Base-by-base conservation (phyloP, 30 jellyfish, hydroid and myxozoan species). In the Aurelia sp. region DNA sequence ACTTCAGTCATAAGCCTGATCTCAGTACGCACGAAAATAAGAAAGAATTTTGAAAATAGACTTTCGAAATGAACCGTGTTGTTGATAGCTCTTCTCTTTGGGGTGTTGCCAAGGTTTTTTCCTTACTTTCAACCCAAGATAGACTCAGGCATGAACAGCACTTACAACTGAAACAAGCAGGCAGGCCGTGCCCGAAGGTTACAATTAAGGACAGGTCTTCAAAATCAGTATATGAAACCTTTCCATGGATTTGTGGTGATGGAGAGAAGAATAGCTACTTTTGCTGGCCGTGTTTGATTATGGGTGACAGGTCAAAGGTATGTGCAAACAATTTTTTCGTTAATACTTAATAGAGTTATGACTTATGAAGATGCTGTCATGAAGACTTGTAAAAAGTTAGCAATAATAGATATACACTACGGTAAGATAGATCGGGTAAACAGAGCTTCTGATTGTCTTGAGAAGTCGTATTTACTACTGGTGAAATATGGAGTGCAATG, bases 271-370 rank as follows among this genome's bases (percentile, higher is more conserved):
- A 52, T 20, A 82, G 67, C 52, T 67, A 50, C 31, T 82, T n/a
- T 52, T 82, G 92, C 78, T 82, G 92, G 92, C 88, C 92, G 18
- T 82, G 92, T 33, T 71, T 70, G 82, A 78, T 82, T 20, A 82
- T 82, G 86, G 92, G 92, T 44, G 78, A 82, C 68, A 35, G 15
- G 5, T 52, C 87, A 22, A 67, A 53, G 74, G 92, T 70, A 63
- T 57, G 19, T 57, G 2, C 19, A 13, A 19, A 57, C 22, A 57
- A 57, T 57, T 57, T 57, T 57, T 57, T 57, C 22, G 19, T 13
- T 16, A 57, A 8, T n/a, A n/a, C n/a, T n/a, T n/a, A n/a, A 57
- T 57, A 57, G 67, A 57, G 67, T 57, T 57, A 57, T 57, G 67
- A 57, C 67, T 13, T 57, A 13, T 57, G 19, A 57, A 4, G 22